Evolutionary conservation across 2,888 invertebrate species (phyloP).

Genomic region (Nephrotoma appendiculata): DNA sequence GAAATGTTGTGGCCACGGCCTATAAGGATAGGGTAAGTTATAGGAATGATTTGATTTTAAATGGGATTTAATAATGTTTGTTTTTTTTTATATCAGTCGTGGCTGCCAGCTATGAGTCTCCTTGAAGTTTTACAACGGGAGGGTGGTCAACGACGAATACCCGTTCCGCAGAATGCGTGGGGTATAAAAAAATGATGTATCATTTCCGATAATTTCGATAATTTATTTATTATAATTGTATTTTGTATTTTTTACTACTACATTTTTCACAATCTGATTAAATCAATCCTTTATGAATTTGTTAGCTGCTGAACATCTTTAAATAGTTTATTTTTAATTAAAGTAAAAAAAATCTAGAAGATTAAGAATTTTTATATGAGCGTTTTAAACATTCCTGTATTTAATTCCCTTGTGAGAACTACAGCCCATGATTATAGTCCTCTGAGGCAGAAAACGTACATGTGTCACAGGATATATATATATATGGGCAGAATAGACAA

Average conservation of each 20-base stretch:
- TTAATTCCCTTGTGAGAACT: too few relatives aligned
- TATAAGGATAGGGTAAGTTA: conserved; percentile 53
- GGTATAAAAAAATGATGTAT: conserved; percentile 4
- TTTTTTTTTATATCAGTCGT: conserved; percentile 44
- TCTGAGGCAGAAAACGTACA: too few relatives aligned
- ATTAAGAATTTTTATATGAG: background rate
- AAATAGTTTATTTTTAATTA: background rate
- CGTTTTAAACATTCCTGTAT: background rate
- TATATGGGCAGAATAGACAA: too few relatives aligned
- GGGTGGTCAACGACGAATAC: conserved; percentile 63
- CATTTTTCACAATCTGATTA: background rate
- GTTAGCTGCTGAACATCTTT: background rate
- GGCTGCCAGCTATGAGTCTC: conserved; percentile 78
- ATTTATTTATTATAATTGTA: background rate
- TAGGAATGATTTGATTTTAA: background rate
- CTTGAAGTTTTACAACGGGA: conserved; percentile 68
- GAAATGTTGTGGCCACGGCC: conserved; percentile 90
- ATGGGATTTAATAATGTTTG: background rate
- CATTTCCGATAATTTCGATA: background rate
- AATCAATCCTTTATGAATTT: background rate
- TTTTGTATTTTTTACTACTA: background rate
- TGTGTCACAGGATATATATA: too few relatives aligned
- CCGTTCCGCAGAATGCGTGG: conserved; percentile 46
- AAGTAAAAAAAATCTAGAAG: background rate
- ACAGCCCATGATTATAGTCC: too few relatives aligned